A percentile compares a stretch with the other conserved stretches of the same genome.
Conservation (phyloP, 2,113 vertebrate genomes). For the Microcebus ravelobensis region DNA sequence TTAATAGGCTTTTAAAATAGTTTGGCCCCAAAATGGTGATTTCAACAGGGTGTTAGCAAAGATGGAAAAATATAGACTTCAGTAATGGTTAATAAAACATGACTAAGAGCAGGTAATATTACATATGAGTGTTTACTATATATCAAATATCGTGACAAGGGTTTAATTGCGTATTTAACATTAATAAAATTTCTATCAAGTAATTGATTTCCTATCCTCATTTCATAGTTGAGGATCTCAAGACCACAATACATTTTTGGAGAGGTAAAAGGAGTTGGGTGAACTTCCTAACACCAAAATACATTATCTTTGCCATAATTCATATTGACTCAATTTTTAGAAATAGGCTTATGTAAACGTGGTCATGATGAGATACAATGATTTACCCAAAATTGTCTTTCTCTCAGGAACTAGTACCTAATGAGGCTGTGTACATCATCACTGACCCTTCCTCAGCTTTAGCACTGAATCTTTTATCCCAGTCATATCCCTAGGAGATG, state of each 20-base stretch:
- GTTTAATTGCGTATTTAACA: constrained; percentile 4
- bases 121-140: background rate
- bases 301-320: background rate
- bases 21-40: background rate
- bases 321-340: background rate
- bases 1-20: background rate
- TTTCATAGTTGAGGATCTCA: background rate
- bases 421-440: background rate
- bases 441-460: background rate
- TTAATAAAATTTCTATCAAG: background rate
- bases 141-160: background rate
- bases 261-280: background rate
- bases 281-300: background rate
- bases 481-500: background rate
- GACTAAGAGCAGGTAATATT: background rate
- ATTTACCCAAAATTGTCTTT: background rate
- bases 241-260: background rate
- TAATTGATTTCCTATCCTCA: background rate
- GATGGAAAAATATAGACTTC: background rate
- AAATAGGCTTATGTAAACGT: background rate
- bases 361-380: background rate
- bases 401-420: background rate
- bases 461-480: background rate
- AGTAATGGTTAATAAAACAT: background rate
- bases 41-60: background rate